Evolutionary conservation across 2,113 vertebrate genomes (phyloP), one percentile per base, ranked within the genome.

Genomic region (Nannobrachium achirus): DNA sequence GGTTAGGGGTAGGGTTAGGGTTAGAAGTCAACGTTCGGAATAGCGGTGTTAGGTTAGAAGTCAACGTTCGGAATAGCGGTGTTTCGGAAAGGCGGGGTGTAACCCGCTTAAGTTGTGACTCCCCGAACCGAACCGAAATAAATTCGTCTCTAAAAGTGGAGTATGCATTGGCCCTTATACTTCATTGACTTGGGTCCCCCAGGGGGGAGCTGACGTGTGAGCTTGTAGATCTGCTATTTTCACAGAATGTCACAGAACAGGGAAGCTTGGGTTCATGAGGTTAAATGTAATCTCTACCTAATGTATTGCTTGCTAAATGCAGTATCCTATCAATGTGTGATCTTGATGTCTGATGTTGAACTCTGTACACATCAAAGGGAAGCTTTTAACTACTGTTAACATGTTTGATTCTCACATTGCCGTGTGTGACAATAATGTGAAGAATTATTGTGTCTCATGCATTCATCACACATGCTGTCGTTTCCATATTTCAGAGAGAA

Each of bases 311-410:
- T 41, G 48, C 56, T 14, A 38, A 63, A 60, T 25, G 56, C 63
- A 15, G 50, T 53, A 33, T 33, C 25, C 52, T 53, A 69, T 66
- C 52, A 48, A 68, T 52, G 62, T 50, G 33, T 75, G 71, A 78
- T 78, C 64, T 70, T 65, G 69, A 85, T 80, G 78, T 78, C 72
- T 83, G 83, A 86, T 76, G 79, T 65, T 81, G 81, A 73, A 78
- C 65, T 82, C 73, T 84, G 58, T 77, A 73, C 76, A 72, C 80
- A 76, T 76, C 74, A 63, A 64, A n/a, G 76, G 73, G 58, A 73
- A 78, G 84, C 84, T 74, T 71, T 20, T n/a, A n/a, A n/a, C 7
- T 33, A 62, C 71, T 69, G 66, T 80, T 78, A 76, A 67, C 60
- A 25, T 25, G 49, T 61, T 71, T 63, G 49, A 74, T 52, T 76